Conservation (phyloP, 2,113 vertebrate genomes). For the Thymallus thymallus region DNA sequence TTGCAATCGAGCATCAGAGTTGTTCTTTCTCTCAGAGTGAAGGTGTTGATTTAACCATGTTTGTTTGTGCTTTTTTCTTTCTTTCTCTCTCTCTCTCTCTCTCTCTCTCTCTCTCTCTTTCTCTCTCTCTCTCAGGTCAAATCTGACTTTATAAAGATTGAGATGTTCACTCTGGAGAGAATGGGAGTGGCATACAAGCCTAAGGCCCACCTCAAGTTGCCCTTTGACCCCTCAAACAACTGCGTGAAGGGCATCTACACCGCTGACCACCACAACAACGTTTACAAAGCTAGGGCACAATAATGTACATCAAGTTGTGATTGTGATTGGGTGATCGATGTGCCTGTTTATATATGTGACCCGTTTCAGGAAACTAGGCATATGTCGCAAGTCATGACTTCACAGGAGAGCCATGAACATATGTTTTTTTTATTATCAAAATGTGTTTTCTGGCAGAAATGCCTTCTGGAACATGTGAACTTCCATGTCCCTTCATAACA, state of each 20-base stretch:
- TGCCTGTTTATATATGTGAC: not conserved
- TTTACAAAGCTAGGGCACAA: not conserved
- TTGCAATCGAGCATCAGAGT: not conserved
- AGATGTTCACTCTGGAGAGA: constrained; percentile 85
- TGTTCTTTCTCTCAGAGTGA: not conserved
- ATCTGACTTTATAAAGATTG: constrained; percentile 82
- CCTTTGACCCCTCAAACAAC: constrained; percentile 91
- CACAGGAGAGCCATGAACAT: no score
- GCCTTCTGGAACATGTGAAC: no score
- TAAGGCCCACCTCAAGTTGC: constrained; percentile 84
- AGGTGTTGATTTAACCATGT: no score
- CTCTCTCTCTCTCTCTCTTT: constrained; percentile 15
- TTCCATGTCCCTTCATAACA: no score
- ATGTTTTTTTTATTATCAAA: no score
- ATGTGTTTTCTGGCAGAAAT: no score
- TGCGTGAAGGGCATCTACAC: constrained; percentile 87
- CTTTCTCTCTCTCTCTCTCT: constrained; percentile 23
- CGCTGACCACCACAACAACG: constrained; percentile 28
- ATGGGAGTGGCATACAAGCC: constrained; percentile 87
- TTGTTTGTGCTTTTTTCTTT: not conserved
- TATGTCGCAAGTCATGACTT: no score
- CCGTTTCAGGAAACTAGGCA: no score
- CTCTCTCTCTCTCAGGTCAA: constrained; percentile 75
- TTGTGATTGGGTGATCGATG: not conserved
- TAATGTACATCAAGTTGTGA: not conserved